Evolutionary conservation across 2,113 vertebrate species (phyloP).

Genomic region (Pedetes capensis): DNA sequence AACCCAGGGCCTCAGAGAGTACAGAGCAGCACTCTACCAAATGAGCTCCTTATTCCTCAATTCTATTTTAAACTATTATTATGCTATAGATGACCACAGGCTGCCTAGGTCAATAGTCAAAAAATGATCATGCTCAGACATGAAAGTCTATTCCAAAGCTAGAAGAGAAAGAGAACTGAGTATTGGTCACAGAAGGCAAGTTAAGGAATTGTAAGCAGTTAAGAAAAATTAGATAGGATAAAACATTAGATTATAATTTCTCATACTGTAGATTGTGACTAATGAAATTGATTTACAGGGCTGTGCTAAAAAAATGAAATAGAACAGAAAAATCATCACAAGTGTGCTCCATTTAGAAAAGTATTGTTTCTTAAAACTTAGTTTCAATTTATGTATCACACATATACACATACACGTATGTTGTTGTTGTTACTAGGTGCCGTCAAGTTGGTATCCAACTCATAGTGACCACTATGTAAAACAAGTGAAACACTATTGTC

Average conservation of each 20-base stretch:
- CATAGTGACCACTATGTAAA: too few relatives aligned
- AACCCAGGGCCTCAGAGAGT: too few relatives aligned
- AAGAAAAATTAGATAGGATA: slow-evolving; percentile 26
- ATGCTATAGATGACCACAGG: neutral
- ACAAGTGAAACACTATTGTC: too few relatives aligned
- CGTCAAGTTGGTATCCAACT: too few relatives aligned
- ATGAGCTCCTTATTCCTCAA: neutral
- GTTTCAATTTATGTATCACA: neutral
- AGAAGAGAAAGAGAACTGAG: neutral
- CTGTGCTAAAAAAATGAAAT: neutral
- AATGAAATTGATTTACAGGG: neutral
- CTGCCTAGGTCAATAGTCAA: neutral
- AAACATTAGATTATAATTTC: neutral
- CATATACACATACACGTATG: neutral
- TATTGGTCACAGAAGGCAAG: neutral
- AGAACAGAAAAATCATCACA: neutral
- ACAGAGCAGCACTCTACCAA: too few relatives aligned
- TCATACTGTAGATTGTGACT: neutral
- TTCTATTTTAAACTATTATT: neutral
- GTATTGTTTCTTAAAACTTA: neutral
- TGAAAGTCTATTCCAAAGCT: neutral
- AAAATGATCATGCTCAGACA: neutral
- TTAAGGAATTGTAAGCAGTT: neutral
- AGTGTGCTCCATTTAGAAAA: neutral
- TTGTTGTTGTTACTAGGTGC: too few relatives aligned